Base-by-base conservation (phyloP, 2,888 invertebrate genomes). In the Crepidodera aurea region DNA sequence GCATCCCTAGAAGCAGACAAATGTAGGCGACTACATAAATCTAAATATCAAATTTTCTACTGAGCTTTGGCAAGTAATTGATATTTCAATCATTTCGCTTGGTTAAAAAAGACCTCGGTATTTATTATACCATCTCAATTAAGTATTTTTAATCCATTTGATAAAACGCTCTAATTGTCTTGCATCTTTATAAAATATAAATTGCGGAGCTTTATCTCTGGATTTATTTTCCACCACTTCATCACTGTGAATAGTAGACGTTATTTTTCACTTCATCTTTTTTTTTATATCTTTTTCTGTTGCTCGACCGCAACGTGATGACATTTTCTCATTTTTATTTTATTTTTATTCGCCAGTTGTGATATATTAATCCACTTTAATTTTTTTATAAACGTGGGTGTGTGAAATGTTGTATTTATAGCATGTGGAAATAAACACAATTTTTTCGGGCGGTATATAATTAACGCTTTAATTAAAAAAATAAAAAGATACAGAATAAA, bases 211-310 rank as follows among this genome's bases (percentile, higher is more conserved):
- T 44, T 22, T 22, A 44, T 44, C 44, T 44, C 44, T 25, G 44
- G 44, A 44, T 44, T 44, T 44, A 44, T 44, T 44, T 44, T 44
- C 44, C 44, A 44, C 6, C 44, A 44, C 44, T 44, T 22, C 44
- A 44, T 22, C 44, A 22, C 22, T 25, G 12, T 44, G 44, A 44
- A 44, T 44, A 44, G 44, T 44, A 22, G 22, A 44, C 44, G 22
- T 44, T 44, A 44, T 44, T 44, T 44, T 44, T 44, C 19, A 44
- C 12, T 44, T 22, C 22, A 25, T 44, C 44, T 44, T 44, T 44
- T 44, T 44, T 44, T 13, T n/a, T n/a, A n/a, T 1, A 5, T 13
- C 5, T 12, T 22, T 44, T 44, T 44, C 44, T 22, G 19, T 44
- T 25, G 44, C 44, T 44, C 44, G 22, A 44, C 44, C 44, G 22